Conservation (phyloP, 2,888 invertebrate species). For the Oligia fasciuncula region DNA sequence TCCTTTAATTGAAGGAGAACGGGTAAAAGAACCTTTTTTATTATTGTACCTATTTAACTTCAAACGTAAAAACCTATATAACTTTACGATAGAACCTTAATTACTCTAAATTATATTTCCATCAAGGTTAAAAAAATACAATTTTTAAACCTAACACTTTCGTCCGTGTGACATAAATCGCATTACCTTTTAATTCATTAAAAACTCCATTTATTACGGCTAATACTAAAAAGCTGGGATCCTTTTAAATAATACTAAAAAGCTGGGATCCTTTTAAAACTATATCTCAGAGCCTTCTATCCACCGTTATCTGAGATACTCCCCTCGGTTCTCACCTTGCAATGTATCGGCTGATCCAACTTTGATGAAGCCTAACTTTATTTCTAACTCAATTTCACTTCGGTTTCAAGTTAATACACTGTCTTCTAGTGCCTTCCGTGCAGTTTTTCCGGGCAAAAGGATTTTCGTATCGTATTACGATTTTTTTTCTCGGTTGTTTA, state of each 20-base stretch:
- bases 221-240: slow-evolving; percentile 11
- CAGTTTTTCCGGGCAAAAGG: slow-evolving; percentile 16
- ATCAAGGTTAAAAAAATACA: too few relatives aligned
- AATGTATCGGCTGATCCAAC: slow-evolving; percentile 68
- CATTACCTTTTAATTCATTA: too few relatives aligned
- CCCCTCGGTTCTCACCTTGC: slow-evolving; percentile 58
- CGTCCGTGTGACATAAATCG: too few relatives aligned
- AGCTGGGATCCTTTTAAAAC: slow-evolving; percentile 29
- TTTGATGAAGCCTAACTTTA: slow-evolving; percentile 71
- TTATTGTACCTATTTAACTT: not conserved
- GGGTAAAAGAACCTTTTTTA: not conserved
- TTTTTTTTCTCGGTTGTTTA: not conserved
- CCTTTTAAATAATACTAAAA: slow-evolving; percentile 34
- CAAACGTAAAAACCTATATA: not conserved
- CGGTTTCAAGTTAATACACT: slow-evolving; percentile 57
- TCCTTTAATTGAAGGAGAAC: not conserved
- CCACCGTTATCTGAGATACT: not conserved
- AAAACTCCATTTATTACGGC: not conserved
- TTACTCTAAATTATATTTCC: too few relatives aligned
- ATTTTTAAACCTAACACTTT: too few relatives aligned
- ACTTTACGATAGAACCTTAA: too few relatives aligned
- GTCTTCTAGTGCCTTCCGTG: slow-evolving; percentile 42
- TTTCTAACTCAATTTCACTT: slow-evolving; percentile 67
- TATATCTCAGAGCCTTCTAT: slow-evolving; percentile 21
- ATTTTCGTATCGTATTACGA: not conserved